These are phyloP conservation scores for Eristalinus sepulchralis DNA, from an alignment of 2,888 invertebrate genomes.

Conservation along the genomic window DNA sequence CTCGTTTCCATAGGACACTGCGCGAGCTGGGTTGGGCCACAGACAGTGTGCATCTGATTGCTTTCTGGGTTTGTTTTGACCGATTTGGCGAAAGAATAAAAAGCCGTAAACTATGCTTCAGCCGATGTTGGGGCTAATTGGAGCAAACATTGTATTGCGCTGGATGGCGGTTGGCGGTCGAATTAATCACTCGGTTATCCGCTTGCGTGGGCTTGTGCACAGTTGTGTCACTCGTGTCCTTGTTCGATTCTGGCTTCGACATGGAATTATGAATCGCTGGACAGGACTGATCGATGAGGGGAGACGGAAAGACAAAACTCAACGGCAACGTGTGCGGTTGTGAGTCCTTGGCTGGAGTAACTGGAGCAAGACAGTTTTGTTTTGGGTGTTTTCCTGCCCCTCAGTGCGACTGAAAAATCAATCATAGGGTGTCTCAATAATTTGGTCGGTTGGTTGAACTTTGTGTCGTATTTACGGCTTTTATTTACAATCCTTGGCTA, in stretches of 20 bases:
- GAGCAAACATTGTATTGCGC: neutral
- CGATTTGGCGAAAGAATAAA: constrained; percentile 10
- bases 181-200: constrained; percentile 21
- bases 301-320: neutral
- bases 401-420: neutral
- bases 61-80: constrained; percentile 11
- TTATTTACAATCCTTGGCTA: no score
- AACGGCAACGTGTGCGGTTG: neutral
- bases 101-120: neutral
- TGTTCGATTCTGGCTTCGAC: neutral
- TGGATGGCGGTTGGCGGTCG: neutral
- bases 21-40: constrained; percentile 33
- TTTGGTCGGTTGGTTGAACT: no score
- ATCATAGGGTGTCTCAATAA: neutral
- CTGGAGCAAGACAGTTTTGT: neutral
- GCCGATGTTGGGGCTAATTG: constrained; percentile 20
- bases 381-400: neutral
- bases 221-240: neutral
- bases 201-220: neutral
- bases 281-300: neutral
- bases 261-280: neutral
- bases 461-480: no score
- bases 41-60: constrained; percentile 16
- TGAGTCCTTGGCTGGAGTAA: neutral
- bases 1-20: constrained; percentile 2